These are phyloP conservation scores for Nycteola revayana DNA, from an alignment of 2,888 invertebrate genomes.

Conservation along the genomic window DNA sequence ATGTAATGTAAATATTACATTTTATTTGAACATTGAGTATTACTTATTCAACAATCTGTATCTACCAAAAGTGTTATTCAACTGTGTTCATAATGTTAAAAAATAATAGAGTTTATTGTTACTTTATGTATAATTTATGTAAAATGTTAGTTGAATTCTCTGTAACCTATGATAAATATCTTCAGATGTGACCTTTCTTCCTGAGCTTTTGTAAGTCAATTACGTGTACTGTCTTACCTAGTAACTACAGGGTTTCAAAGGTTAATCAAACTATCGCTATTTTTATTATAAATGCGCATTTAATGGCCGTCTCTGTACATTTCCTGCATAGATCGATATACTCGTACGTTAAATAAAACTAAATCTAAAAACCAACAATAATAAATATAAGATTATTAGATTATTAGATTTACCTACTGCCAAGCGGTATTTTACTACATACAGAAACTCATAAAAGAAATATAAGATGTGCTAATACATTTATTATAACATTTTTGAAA, in stretches of 20 bases:
- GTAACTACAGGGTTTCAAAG: slow-evolving; percentile 49
- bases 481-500: slow-evolving; percentile 8
- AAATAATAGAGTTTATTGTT: slow-evolving; percentile 26
- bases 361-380: slow-evolving; percentile 11
- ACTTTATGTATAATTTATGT: slow-evolving; percentile 21
- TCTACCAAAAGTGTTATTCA: slow-evolving; percentile 26
- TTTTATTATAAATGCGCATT: slow-evolving; percentile 27
- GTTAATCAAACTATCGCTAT: slow-evolving; percentile 31
- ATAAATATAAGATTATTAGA: slow-evolving; percentile 24
- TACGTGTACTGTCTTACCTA: slow-evolving; percentile 44
- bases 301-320: slow-evolving; percentile 26
- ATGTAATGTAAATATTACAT: no score
- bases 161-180: slow-evolving; percentile 10
- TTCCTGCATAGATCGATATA: slow-evolving; percentile 11
- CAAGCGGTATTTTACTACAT: no score
- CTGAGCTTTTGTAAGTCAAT: slow-evolving; percentile 67
- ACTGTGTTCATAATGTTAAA: slow-evolving; percentile 42
- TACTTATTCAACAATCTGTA: slow-evolving; percentile 7
- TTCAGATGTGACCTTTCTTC: slow-evolving; percentile 35
- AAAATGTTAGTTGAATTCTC: slow-evolving; percentile 14
- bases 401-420: slow-evolving; percentile 8
- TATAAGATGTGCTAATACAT: no score
- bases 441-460: no score
- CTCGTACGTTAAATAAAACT: no score
- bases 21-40: slow-evolving; percentile 6